These are phyloP conservation scores for Megaleporinus macrocephalus DNA, from an alignment of 2,113 vertebrate genomes.

Conservation along the genomic window DNA sequence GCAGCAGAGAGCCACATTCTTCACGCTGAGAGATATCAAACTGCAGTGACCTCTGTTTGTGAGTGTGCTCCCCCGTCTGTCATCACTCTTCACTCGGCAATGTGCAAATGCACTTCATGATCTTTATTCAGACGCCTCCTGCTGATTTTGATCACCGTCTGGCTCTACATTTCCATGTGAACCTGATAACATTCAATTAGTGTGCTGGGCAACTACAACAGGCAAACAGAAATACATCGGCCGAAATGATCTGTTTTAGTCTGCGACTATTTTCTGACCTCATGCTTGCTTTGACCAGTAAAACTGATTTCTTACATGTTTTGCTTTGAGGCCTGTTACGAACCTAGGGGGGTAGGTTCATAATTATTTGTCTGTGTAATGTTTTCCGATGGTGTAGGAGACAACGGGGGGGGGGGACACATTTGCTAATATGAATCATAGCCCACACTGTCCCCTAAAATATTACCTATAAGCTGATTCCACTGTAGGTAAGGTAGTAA, in stretches of 20 bases:
- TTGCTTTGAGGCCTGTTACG: too few relatives aligned
- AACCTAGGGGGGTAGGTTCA: too few relatives aligned
- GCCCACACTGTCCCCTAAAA: too few relatives aligned
- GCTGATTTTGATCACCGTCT: not conserved
- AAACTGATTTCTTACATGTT: too few relatives aligned
- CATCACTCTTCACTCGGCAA: not conserved
- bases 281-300: not conserved
- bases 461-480: too few relatives aligned
- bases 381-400: too few relatives aligned
- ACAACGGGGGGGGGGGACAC: too few relatives aligned
- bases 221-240: not conserved
- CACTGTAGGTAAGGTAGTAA: too few relatives aligned
- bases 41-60: not conserved
- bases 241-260: not conserved
- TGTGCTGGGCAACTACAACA: not conserved
- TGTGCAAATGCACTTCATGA: not conserved
- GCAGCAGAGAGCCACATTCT: slow-evolving; percentile 1
- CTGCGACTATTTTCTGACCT: not conserved
- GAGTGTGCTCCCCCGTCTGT: not conserved
- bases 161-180: not conserved
- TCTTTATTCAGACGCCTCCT: not conserved
- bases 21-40: slow-evolving; percentile 1
- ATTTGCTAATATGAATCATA: too few relatives aligned
- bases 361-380: too few relatives aligned
- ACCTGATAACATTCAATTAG: not conserved